These are phyloP conservation scores for Dynastes maya DNA, from an alignment of 2,888 invertebrate species.

Conservation along the genomic window DNA sequence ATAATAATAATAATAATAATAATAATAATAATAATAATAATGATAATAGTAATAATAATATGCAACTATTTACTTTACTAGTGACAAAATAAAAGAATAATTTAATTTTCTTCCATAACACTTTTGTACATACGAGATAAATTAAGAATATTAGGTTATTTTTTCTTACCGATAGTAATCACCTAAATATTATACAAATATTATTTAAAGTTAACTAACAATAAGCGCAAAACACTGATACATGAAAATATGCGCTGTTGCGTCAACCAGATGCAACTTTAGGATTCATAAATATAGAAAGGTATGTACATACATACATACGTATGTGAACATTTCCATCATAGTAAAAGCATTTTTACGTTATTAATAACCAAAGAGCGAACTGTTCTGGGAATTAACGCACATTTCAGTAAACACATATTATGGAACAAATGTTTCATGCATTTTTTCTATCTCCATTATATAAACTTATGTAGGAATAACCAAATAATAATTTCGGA, in stretches of 20 bases:
- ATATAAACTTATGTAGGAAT: slow-evolving; percentile 49
- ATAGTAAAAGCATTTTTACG: slow-evolving; percentile 35
- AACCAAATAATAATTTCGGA: slow-evolving; percentile 51
- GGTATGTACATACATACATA: not conserved
- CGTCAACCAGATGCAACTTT: not conserved
- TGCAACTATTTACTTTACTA: too few species aligned
- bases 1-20: too few species aligned
- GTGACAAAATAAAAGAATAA: too few species aligned
- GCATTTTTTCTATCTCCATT: slow-evolving; percentile 49
- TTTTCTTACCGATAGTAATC: too few species aligned
- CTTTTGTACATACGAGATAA: too few species aligned
- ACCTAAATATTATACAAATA: too few species aligned
- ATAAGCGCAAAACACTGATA: not conserved
- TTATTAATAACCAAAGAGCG: slow-evolving; percentile 36
- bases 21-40: too few species aligned
- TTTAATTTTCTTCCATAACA: too few species aligned
- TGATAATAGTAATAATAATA: too few species aligned
- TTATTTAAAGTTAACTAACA: too few species aligned
- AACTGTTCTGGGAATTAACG: slow-evolving; percentile 35
- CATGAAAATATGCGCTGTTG: not conserved
- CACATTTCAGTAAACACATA: slow-evolving; percentile 42
- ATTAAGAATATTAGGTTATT: too few species aligned
- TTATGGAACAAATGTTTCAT: slow-evolving; percentile 52
- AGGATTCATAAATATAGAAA: not conserved
- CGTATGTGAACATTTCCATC: slow-evolving; percentile 25